These are phyloP conservation scores for Ceriagrion tenellum DNA, from an alignment of 2,888 invertebrate genomes.

Conservation along the genomic window DNA sequence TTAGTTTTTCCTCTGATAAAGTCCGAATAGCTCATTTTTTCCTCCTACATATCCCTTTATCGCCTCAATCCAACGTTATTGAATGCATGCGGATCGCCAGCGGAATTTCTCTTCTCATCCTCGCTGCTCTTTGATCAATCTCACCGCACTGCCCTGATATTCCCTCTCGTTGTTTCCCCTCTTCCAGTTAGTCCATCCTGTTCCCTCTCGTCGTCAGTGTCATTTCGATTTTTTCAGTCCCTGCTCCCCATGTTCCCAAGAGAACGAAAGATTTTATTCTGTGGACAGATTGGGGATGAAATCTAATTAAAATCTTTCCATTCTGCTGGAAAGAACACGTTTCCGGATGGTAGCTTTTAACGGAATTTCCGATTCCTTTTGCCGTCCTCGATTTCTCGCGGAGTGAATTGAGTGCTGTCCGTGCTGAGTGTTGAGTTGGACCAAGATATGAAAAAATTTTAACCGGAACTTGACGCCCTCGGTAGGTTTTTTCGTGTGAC, in stretches of 20 bases:
- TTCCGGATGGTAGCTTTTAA: background rate
- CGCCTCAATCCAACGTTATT: background rate
- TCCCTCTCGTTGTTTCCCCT: background rate
- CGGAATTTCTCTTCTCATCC: background rate
- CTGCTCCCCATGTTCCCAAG: background rate
- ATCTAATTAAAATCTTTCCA: constrained; percentile 45
- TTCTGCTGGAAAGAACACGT: constrained; percentile 14
- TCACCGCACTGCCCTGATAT: background rate
- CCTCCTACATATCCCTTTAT: background rate
- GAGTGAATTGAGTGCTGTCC: background rate
- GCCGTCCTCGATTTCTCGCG: background rate
- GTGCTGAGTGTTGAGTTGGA: background rate
- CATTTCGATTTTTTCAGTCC: background rate
- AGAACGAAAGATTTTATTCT: constrained; percentile 1
- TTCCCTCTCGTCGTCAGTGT: background rate
- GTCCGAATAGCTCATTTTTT: too few relatives aligned
- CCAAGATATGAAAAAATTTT: background rate
- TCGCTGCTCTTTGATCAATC: background rate
- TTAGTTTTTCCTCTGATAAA: too few relatives aligned
- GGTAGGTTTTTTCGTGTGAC: too few relatives aligned
- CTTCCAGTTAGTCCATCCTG: background rate
- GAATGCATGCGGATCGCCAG: background rate
- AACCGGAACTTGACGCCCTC: background rate
- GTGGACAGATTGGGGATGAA: constrained; percentile 17
- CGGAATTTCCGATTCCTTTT: constrained; percentile 17